Conservation (phyloP, 2,113 vertebrate species). For the Lophotis ruficrista region DNA sequence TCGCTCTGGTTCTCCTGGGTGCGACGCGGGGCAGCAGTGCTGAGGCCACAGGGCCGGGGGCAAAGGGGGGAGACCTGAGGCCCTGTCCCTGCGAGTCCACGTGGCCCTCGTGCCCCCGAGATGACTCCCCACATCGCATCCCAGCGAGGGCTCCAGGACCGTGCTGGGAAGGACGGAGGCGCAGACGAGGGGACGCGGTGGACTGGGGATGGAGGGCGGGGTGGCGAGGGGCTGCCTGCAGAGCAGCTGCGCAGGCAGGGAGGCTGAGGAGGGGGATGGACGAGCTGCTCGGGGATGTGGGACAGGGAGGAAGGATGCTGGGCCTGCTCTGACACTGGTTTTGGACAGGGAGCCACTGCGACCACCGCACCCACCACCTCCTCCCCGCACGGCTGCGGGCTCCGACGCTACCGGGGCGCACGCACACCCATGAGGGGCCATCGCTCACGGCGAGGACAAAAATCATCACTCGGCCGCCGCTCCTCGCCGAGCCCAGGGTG, state of each 20-base stretch:
- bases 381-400: accelerated
- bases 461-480: accelerated
- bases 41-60: accelerated
- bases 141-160: background rate
- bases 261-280: background rate
- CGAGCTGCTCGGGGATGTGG: background rate
- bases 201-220: background rate
- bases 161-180: background rate
- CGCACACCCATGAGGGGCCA: background rate
- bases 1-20: accelerated
- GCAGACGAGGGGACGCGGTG: background rate
- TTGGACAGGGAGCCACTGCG: background rate
- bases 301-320: background rate
- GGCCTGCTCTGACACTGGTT: accelerated
- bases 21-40: accelerated
- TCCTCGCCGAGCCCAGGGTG: accelerated
- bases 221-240: background rate
- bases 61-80: accelerated
- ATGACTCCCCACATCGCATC: accelerated
- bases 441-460: background rate
- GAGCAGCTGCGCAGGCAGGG: accelerated
- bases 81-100: accelerated
- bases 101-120: accelerated
- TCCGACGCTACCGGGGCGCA: accelerated
- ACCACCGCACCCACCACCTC: background rate